phyloP scores from a whole-genome alignment of 1,140 invertebrate genomes.

The Caenorhabditis briggsae region DNA sequence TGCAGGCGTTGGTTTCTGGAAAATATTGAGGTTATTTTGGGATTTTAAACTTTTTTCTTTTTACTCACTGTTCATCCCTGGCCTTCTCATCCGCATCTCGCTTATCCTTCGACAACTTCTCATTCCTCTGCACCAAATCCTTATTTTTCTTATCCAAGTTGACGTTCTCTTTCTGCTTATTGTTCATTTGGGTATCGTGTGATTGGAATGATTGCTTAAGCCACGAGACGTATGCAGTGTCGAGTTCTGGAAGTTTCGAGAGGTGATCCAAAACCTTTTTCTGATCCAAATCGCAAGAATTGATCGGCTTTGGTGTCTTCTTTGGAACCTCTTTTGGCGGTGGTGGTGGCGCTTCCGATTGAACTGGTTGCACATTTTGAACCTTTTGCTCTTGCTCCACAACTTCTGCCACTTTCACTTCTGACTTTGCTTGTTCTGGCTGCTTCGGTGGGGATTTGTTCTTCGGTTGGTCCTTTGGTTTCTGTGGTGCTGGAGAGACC shows the following conservation, averaged over 20 bases:
- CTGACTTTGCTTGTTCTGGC: too few species aligned
- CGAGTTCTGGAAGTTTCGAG: background rate
- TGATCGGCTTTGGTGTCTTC: background rate
- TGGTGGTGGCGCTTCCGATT: background rate
- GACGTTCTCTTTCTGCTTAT: background rate
- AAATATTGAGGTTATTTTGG: background rate
- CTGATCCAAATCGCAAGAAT: background rate
- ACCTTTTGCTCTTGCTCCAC: background rate
- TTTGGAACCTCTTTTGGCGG: background rate
- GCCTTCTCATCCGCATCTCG: too few species aligned
- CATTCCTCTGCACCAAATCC: too few species aligned
- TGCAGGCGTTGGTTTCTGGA: background rate
- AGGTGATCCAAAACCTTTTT: background rate
- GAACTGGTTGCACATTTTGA: background rate
- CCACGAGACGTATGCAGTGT: background rate
- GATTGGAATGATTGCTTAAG: background rate
- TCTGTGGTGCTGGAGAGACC: too few species aligned
- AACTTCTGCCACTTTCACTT: too few species aligned
- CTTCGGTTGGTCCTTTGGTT: too few species aligned
- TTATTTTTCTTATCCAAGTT: too few species aligned
- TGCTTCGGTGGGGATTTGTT: too few species aligned
- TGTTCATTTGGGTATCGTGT: background rate
- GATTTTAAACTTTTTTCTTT: too few species aligned
- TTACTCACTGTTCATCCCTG: too few species aligned
- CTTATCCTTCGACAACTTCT: too few species aligned